A percentile compares a stretch with the other conserved stretches of the same genome.
These are phyloP conservation scores for Eupleurogrammus muticus DNA, from an alignment of 2,797 vertebrate genomes.

Conservation along the genomic window DNA sequence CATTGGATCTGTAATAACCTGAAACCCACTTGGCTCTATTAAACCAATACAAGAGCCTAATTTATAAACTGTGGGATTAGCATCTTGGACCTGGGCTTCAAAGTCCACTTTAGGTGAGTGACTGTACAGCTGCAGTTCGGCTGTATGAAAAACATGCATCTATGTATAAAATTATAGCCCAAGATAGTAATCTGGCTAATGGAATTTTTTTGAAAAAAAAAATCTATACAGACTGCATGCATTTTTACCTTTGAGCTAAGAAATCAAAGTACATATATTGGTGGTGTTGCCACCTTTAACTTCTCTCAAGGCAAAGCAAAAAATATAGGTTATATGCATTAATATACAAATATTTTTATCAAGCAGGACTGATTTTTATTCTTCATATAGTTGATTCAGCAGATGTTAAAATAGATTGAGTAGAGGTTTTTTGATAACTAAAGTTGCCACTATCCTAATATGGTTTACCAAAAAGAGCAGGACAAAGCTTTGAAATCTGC, in stretches of 20 bases:
- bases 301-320: not conserved
- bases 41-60: constrained; percentile 7
- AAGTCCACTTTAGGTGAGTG: constrained; percentile 10
- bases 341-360: not conserved
- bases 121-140: not conserved
- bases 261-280: not conserved
- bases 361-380: not conserved
- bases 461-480: too few relatives aligned
- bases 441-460: too few relatives aligned
- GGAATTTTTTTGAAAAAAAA: too few relatives aligned
- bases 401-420: not conserved
- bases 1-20: not conserved
- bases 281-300: not conserved
- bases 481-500: too few relatives aligned
- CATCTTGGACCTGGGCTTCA: not conserved
- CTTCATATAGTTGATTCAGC: too few relatives aligned
- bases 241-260: too few relatives aligned
- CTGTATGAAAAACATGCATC: not conserved
- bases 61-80: constrained; percentile 8
- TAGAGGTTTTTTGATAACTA: too few relatives aligned
- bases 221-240: too few relatives aligned
- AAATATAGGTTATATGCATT: not conserved
- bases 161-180: not conserved
- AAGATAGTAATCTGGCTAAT: not conserved
- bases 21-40: constrained; percentile 3